These are phyloP conservation scores for Oryzias dopingdopingensis DNA, from an alignment of 2,797 vertebrate species.

Conservation along the genomic window DNA sequence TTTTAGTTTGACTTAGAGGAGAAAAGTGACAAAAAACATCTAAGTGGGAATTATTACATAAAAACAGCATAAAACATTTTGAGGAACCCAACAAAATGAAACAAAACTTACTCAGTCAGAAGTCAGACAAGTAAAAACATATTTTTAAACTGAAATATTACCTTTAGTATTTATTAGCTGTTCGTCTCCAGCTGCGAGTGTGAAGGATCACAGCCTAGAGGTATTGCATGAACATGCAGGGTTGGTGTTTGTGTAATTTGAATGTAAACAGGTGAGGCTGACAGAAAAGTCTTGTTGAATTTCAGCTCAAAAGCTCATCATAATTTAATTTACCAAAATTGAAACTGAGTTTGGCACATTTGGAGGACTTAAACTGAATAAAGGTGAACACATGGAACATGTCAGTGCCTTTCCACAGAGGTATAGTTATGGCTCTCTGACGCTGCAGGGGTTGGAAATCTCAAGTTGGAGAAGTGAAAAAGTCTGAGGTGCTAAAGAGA, in stretches of 20 bases:
- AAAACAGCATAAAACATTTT: not conserved
- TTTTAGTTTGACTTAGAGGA: too few relatives aligned
- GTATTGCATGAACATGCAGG: not conserved
- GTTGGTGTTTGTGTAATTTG: constrained; percentile 24
- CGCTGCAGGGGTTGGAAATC: constrained; percentile 29
- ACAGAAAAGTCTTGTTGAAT: not conserved
- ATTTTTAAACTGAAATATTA: constrained; percentile 25
- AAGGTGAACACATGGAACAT: too few relatives aligned
- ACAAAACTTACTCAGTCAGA: constrained; percentile 11
- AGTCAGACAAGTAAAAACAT: constrained; percentile 10
- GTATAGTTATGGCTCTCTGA: constrained; percentile 11
- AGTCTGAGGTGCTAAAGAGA: constrained; percentile 34
- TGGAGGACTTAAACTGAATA: not conserved
- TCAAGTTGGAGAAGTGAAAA: constrained; percentile 29
- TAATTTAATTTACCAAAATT: constrained; percentile 24
- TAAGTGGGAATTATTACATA: not conserved
- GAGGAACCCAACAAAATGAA: too few relatives aligned
- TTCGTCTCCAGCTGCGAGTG: constrained; percentile 28
- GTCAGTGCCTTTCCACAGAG: too few relatives aligned
- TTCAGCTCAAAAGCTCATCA: constrained; percentile 5
- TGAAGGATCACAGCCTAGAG: constrained; percentile 14
- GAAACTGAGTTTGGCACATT: constrained; percentile 3
- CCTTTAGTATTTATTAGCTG: constrained; percentile 21
- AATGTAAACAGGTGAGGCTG: not conserved
- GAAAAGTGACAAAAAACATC: too few relatives aligned